Evolutionary conservation across 2,888 invertebrate species (phyloP).

Genomic region (Anaspis maculata): DNA sequence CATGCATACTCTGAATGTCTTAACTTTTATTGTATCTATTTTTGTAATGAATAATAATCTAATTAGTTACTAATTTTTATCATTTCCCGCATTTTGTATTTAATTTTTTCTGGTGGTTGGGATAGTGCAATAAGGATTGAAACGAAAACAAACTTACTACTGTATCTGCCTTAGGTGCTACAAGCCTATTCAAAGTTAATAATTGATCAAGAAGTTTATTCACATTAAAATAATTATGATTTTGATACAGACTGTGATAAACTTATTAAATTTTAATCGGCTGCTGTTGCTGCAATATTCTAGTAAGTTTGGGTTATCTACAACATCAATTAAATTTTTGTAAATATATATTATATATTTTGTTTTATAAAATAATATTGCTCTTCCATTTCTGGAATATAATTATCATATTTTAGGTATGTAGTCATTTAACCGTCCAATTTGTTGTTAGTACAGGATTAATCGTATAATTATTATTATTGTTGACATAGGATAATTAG

Average conservation of each 20-base stretch:
- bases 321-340: too few relatives aligned
- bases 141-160: conserved; percentile 34
- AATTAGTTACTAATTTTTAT: conserved; percentile 14
- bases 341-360: too few relatives aligned
- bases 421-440: conserved; percentile 18
- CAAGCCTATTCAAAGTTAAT: too few relatives aligned
- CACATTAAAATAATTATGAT: too few relatives aligned
- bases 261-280: conserved; percentile 14
- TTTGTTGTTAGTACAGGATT: conserved; percentile 10
- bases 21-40: too few relatives aligned
- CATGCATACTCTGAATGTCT: too few relatives aligned
- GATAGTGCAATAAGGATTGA: conserved; percentile 39
- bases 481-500: conserved; percentile 1
- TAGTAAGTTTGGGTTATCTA: conserved; percentile 31
- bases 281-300: conserved; percentile 24
- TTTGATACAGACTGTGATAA: conserved; percentile 25
- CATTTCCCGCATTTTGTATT: conserved; percentile 9
- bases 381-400: too few relatives aligned
- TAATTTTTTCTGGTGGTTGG: conserved; percentile 39
- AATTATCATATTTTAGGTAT: too few relatives aligned
- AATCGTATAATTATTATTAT: background rate
- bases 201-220: too few relatives aligned
- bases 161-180: conserved; percentile 29
- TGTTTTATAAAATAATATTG: too few relatives aligned
- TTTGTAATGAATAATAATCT: too few relatives aligned